phyloP scores from a whole-genome alignment of 2,888 invertebrate genomes.

The Operophtera brumata region DNA sequence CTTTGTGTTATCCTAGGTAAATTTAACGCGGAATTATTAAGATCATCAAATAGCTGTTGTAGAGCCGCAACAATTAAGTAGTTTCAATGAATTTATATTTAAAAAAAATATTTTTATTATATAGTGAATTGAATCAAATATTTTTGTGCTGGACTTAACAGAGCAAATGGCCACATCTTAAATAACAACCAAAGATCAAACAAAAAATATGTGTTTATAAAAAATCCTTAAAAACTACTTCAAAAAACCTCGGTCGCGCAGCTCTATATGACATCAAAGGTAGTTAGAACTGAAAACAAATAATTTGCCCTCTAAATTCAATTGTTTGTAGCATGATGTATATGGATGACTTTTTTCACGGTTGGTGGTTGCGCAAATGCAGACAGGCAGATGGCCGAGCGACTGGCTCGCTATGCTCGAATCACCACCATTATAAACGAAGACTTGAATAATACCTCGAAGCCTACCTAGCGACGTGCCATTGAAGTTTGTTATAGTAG shows the following conservation, averaged over 20 bases:
- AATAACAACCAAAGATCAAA: too few relatives aligned
- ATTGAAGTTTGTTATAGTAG: background rate
- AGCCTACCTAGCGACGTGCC: constrained; percentile 23
- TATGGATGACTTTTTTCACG: constrained; percentile 53
- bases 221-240: too few relatives aligned
- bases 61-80: background rate
- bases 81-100: background rate
- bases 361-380: constrained; percentile 48
- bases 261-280: constrained; percentile 17
- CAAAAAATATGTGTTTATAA: too few relatives aligned
- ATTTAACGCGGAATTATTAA: background rate
- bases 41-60: background rate
- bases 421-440: constrained; percentile 39
- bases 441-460: constrained; percentile 27
- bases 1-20: background rate
- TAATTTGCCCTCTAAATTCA: constrained; percentile 36
- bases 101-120: too few relatives aligned
- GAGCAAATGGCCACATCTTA: too few relatives aligned
- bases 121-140: too few relatives aligned
- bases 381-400: constrained; percentile 42
- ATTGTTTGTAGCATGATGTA: constrained; percentile 44
- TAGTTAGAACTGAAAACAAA: constrained; percentile 38
- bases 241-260: background rate
- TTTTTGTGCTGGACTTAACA: too few relatives aligned
- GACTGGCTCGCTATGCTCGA: constrained; percentile 41